A percentile compares a stretch with the other conserved stretches of the same genome.
Conservation (phyloP, 2,888 invertebrate species). For the Leptinotarsa haldemani region DNA sequence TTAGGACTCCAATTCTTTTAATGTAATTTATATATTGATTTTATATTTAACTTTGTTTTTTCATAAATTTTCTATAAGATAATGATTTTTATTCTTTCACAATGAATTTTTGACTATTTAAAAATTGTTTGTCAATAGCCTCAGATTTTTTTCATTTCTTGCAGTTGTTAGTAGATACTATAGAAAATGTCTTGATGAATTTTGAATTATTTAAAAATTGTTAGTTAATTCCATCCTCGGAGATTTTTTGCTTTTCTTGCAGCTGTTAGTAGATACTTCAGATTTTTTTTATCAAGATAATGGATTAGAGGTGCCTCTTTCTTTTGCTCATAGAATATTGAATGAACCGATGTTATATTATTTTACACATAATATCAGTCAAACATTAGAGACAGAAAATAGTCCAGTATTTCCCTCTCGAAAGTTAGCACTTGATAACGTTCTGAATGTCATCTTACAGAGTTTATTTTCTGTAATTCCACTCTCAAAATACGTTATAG, state of each 20-base stretch:
- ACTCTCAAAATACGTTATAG: too few relatives aligned
- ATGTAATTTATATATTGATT: slow-evolving; percentile 10
- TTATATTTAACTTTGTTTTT: not conserved
- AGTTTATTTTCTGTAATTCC: too few relatives aligned
- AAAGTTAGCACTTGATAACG: too few relatives aligned
- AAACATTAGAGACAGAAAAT: too few relatives aligned
- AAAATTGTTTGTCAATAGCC: not conserved
- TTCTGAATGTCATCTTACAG: too few relatives aligned
- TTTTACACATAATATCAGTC: too few relatives aligned
- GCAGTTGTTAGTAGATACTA: slow-evolving; percentile 1
- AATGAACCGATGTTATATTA: too few relatives aligned
- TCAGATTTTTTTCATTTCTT: not conserved
- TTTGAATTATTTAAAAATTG: not conserved
- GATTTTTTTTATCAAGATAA: slow-evolving; percentile 2
- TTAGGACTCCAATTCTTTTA: not conserved
- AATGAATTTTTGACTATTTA: slow-evolving; percentile 2
- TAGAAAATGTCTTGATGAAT: not conserved
- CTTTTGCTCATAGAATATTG: not conserved
- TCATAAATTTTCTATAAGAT: not conserved
- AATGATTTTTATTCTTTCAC: not conserved
- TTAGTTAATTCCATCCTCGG: not conserved
- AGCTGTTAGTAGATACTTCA: slow-evolving; percentile 4
- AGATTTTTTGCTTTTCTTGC: slow-evolving; percentile 1
- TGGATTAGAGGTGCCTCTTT: not conserved
- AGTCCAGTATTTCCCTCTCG: too few relatives aligned